Conservation (phyloP, 2,113 vertebrate species). For the Columba livia region DNA sequence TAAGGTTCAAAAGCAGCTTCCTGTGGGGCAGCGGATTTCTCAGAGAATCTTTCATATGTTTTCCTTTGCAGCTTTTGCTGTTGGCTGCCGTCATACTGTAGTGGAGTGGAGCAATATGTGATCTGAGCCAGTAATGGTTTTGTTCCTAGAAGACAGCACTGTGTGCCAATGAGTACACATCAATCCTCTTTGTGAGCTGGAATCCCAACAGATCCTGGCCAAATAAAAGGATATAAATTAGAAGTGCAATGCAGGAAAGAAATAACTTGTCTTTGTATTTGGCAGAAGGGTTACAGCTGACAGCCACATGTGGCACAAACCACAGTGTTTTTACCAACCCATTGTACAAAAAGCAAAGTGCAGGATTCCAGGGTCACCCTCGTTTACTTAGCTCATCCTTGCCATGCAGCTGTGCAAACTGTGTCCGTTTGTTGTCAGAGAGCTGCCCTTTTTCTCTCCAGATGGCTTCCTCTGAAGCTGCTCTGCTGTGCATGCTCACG, state of each 20-base stretch:
- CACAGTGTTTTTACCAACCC: neutral
- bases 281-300: neutral
- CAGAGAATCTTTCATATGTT: neutral
- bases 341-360: neutral
- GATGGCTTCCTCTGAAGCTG: neutral
- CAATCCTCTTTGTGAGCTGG: neutral
- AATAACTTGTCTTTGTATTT: neutral
- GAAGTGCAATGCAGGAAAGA: neutral
- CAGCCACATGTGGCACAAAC: neutral
- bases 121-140: neutral
- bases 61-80: conserved; percentile 11
- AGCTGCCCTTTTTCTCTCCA: neutral
- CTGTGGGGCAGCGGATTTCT: neutral
- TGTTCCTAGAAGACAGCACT: conserved; percentile 30
- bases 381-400: neutral
- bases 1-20: conserved; percentile 41
- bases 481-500: neutral
- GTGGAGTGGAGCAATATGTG: neutral
- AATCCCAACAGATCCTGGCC: neutral
- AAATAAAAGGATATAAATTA: neutral
- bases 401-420: neutral
- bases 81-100: neutral
- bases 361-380: neutral
- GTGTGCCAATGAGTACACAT: neutral
- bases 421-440: neutral